These are phyloP conservation scores for Tinamus major DNA, from an alignment of 2,797 vertebrate genomes.

Conservation along the genomic window DNA sequence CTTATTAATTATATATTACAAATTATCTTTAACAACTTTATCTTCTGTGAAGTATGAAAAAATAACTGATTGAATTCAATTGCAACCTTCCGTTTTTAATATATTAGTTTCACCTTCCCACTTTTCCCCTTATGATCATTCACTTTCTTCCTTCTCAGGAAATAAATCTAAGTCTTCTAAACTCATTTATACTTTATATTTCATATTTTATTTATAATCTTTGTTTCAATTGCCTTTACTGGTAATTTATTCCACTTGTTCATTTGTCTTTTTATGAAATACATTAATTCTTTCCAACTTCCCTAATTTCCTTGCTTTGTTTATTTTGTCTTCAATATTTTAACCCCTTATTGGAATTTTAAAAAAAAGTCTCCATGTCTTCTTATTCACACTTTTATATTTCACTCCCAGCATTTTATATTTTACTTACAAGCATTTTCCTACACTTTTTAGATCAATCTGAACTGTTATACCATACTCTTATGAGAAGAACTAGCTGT, in stretches of 20 bases:
- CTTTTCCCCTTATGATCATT: conserved; percentile 10
- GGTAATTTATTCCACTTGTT: conserved; percentile 50
- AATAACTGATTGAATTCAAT: conserved; percentile 25
- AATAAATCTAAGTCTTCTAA: conserved; percentile 64
- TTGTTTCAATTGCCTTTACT: conserved; percentile 67
- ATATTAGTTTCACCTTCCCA: conserved; percentile 34
- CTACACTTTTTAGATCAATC: neutral
- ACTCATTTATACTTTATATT: conserved; percentile 71
- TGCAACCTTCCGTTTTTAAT: conserved; percentile 17
- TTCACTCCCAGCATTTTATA: neutral
- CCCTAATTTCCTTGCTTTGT: conserved; percentile 2
- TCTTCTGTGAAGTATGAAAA: conserved; percentile 1
- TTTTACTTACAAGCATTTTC: neutral
- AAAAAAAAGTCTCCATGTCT: neutral
- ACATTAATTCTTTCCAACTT: conserved; percentile 4
- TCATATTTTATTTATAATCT: conserved; percentile 71
- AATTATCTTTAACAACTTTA: conserved; percentile 40
- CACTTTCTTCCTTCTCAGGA: conserved; percentile 30
- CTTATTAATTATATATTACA: conserved; percentile 37
- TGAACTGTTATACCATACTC: neutral
- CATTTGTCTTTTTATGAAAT: conserved; percentile 51
- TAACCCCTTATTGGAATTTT: neutral
- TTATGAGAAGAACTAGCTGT: neutral
- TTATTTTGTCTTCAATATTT: neutral
- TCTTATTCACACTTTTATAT: neutral